Evolutionary conservation across 1,140 invertebrate genomes (phyloP).

Genomic region (Manduca sexta): DNA sequence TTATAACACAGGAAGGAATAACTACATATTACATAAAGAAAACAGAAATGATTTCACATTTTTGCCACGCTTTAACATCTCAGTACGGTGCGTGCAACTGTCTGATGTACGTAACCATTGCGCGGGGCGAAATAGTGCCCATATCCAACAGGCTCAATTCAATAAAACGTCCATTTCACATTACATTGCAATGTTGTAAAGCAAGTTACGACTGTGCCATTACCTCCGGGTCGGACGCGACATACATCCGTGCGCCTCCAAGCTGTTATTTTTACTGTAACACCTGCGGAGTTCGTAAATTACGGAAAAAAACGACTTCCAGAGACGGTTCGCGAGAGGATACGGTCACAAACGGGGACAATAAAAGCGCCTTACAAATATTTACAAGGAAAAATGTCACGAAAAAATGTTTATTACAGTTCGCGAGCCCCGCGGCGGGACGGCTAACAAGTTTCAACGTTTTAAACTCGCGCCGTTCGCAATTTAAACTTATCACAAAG

Average conservation of each 20-base stretch:
- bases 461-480: no score
- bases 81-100: no score
- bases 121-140: no score
- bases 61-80: no score
- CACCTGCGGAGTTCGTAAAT: constrained; percentile 24
- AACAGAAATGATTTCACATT: background rate
- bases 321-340: constrained; percentile 3
- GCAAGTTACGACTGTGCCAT: constrained; percentile 11
- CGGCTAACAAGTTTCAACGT: no score
- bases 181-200: constrained; percentile 8
- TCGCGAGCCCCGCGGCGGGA: background rate
- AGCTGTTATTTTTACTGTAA: constrained; percentile 16
- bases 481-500: background rate
- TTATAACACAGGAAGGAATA: no score
- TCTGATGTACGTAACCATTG: no score
- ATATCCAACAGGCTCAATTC: background rate
- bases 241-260: background rate
- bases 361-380: constrained; percentile 29
- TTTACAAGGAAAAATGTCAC: constrained; percentile 20
- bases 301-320: constrained; percentile 4
- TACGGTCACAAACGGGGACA: constrained; percentile 10
- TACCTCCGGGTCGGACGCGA: constrained; percentile 3
- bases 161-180: background rate
- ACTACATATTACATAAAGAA: no score
- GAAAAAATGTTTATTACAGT: constrained; percentile 8